Percentiles rank a stretch among this genome's conserved stretches.
phyloP scores from a whole-genome alignment of 2,888 invertebrate species.

The Ptychoptera albimana region DNA sequence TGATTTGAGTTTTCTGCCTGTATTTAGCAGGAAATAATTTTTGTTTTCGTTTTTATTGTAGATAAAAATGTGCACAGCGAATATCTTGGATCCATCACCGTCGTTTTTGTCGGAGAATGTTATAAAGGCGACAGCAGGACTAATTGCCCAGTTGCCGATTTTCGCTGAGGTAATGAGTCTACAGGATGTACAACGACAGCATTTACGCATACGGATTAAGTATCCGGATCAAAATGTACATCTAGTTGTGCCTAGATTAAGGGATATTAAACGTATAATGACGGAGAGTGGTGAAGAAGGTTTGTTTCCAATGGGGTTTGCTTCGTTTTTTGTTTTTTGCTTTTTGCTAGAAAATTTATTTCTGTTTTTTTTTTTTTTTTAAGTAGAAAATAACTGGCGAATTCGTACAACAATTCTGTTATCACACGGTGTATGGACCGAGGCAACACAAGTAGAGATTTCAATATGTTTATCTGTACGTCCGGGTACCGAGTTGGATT shows the following conservation, averaged over 20 bases:
- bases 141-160: constrained; percentile 72
- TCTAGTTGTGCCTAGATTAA: constrained; percentile 59
- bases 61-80: constrained; percentile 66
- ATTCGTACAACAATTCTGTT: constrained; percentile 74
- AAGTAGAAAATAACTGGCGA: constrained; percentile 32
- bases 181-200: constrained; percentile 47
- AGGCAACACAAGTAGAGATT: constrained; percentile 77
- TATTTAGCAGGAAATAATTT: constrained; percentile 4
- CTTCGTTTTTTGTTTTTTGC: background rate
- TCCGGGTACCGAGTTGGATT: constrained; percentile 47
- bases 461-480: constrained; percentile 64
- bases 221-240: constrained; percentile 87
- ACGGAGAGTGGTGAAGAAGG: constrained; percentile 38
- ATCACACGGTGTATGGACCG: constrained; percentile 78
- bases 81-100: constrained; percentile 69
- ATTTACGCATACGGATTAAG: constrained; percentile 67
- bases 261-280: constrained; percentile 55
- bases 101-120: constrained; percentile 61
- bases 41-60: constrained; percentile 18
- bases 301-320: constrained; percentile 12
- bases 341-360: background rate
- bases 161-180: constrained; percentile 77
- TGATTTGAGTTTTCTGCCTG: background rate
- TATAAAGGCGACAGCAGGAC: constrained; percentile 82
- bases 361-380: constrained; percentile 3